phyloP scores from a whole-genome alignment of 2,113 vertebrate species.

The Rhadina sibilatrix region DNA sequence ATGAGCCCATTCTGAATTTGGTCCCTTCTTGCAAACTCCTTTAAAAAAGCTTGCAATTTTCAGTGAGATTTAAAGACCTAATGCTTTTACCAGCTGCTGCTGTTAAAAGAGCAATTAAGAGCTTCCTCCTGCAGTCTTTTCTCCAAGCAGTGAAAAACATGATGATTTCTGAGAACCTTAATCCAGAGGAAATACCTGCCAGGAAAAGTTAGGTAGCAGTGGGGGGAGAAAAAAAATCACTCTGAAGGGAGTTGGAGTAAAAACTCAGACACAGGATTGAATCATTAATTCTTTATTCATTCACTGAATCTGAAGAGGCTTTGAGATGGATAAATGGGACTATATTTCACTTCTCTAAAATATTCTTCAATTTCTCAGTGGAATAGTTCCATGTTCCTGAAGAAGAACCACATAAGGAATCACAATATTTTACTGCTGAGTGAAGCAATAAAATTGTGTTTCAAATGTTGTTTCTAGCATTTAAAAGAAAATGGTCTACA shows the following conservation, averaged over 20 bases:
- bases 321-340: not conserved
- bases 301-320: not conserved
- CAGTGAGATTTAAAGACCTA: not conserved
- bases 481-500: not conserved
- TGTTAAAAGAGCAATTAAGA: constrained; percentile 25
- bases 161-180: not conserved
- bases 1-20: not conserved
- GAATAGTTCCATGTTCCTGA: not conserved
- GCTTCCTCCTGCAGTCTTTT: not conserved
- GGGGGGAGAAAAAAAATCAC: too few species aligned
- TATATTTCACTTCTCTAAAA: not conserved
- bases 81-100: constrained; percentile 1
- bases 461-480: not conserved
- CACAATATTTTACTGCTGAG: not conserved
- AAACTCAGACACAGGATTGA: not conserved
- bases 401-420: not conserved
- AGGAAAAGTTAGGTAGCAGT: not conserved
- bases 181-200: not conserved
- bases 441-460: not conserved
- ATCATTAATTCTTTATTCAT: not conserved
- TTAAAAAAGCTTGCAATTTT: not conserved
- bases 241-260: not conserved
- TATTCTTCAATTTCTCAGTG: not conserved
- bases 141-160: not conserved
- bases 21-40: not conserved